Base-by-base conservation (phyloP, 2,797 vertebrate species). In the Cyprinodon diabolis region DNA sequence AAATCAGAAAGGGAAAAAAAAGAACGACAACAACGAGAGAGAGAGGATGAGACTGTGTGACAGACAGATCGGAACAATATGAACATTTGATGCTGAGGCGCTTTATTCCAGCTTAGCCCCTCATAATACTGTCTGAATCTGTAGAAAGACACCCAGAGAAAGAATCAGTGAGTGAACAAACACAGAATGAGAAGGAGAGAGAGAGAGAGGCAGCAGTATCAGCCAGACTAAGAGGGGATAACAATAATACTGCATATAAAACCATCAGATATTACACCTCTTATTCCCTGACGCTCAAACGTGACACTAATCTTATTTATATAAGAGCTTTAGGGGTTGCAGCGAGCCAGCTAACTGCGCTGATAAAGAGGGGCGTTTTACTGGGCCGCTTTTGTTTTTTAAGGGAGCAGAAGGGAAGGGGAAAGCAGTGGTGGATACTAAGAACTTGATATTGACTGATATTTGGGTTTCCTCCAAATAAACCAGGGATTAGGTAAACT, bases 271-370 rank as follows among this genome's bases (percentile, higher is more conserved):
- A 94, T 95, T 94, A 93, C 91, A 93, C 86, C 92, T 93, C 90
- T 93, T 93, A 93, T 94, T 94, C 91, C 91, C 90, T 70, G 75
- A 89, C 84, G 92, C 92, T 94, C 92, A 91, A 92, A 94, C 80
- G 83, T 86, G 89, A 94, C 93, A 94, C 94, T 95, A 95, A 95
- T 95, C 94, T 94, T 95, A 95, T 95, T 95, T 95, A 94, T 94
- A 94, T 93, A 95, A 94, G 92, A 93, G 94, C 94, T 95, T 95
- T 95, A 93, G 83, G 82, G 92, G 90, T 90, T 94, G 88, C 89
- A 84, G 91, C 56, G 71, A 77, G 78, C 83, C 84, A 91, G 89
- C 84, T 88, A 91, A 86, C 89, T 71, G 74, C 77, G 70, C 89
- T 78, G 88, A 93, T 93, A 93, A 93, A 93, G 86, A 92, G 84